Base-by-base conservation (phyloP, 2,797 vertebrate species). In the Ptychadena robeensis region DNA sequence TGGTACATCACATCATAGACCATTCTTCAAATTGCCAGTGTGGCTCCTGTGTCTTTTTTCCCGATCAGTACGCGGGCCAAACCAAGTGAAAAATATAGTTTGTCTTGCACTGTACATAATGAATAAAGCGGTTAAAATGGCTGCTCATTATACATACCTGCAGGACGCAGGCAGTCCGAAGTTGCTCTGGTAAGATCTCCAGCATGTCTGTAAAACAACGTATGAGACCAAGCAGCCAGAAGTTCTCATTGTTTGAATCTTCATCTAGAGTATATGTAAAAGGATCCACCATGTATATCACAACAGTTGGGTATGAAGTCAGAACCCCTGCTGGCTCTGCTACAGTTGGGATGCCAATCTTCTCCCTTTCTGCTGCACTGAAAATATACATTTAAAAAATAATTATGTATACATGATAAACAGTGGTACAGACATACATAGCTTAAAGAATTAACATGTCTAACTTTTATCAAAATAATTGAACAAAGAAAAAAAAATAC, bases 201-300 rank as follows among this genome's bases (percentile, higher is more conserved):
- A 98, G 86, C 96, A 99, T 97, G 88, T 98, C 97, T 2, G 96
- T 96, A 92, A 97, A 99, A 91, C 97, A 98, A 86, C 97, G 95
- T 87, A 99, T 94, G 79, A 99, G 91, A 69, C 97, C 96, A n/a
- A 99, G 89, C 12, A 98, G 91, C 97, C 97, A 99, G 35, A 97
- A 93, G 88, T 96, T 97, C 35, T 94, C 91, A 0, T 93, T 91
- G 80, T 95, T 94, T 35, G 95, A 93, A 71, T 98, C 96, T 1
- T 96, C 92, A 4, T 95, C 93, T 0, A 91, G 91, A 0, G 95
- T 93, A 87, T 96, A 95, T 6, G 97, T 93, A 85, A 99, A 99
- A 37, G 97, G 97, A 69, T 99, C 97, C 89, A 99, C 95, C 89
- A 98, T 94, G 87, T 99, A 99, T 86, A 99, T 94, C 81, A 99